These are phyloP conservation scores for Craterocephalus amniculus DNA, from an alignment of 2,797 vertebrate species.

Conservation along the genomic window DNA sequence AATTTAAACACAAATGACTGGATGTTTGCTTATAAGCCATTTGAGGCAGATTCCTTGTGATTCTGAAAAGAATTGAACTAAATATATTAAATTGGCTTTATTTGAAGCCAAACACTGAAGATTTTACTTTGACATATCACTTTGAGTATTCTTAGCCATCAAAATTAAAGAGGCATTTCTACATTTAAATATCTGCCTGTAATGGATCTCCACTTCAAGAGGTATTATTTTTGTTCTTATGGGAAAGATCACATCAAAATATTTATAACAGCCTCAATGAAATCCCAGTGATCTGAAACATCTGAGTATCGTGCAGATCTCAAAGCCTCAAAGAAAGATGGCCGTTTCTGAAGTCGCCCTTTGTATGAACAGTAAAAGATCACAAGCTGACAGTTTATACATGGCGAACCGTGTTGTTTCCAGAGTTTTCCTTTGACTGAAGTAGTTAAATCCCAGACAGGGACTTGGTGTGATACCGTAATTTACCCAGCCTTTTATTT, in stretches of 20 bases:
- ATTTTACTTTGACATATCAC: constrained; percentile 24
- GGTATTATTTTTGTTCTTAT: constrained; percentile 21
- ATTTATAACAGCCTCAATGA: constrained; percentile 21
- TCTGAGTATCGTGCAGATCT: constrained; percentile 1
- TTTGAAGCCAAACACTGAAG: neutral
- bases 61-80: constrained; percentile 18
- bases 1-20: neutral
- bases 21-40: neutral
- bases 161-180: neutral
- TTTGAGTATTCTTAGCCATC: neutral
- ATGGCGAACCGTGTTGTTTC: neutral
- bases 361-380: neutral
- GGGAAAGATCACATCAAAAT: constrained; percentile 6
- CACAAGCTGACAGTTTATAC: constrained; percentile 2
- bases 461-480: constrained; percentile 27
- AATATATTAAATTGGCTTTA: neutral
- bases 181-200: constrained; percentile 7
- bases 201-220: constrained; percentile 24
- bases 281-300: constrained; percentile 3
- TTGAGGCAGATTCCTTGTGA: neutral
- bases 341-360: neutral
- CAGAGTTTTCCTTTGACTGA: constrained; percentile 24
- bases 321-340: neutral
- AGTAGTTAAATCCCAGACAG: constrained; percentile 39
- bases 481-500: constrained; percentile 38